phyloP scores from a whole-genome alignment of 2,797 vertebrate species.

The Podarcis lilfordi region DNA sequence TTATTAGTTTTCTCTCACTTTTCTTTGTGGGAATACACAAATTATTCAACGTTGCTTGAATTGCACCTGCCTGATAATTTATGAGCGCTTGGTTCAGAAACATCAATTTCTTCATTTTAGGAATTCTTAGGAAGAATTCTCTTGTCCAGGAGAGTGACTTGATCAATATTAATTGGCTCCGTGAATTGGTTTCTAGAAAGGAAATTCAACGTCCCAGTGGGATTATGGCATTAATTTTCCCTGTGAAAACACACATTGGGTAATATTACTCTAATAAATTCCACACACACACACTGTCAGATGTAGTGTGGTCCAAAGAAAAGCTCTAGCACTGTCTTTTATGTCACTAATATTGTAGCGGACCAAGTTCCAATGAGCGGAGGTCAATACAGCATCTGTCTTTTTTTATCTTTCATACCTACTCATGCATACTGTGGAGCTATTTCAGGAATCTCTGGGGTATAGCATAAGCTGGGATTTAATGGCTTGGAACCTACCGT shows the following conservation, averaged over 20 bases:
- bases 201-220: not conserved
- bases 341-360: conserved; percentile 5
- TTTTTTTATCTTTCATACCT: conserved; percentile 44
- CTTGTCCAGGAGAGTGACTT: conserved; percentile 22
- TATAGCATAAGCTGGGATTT: conserved; percentile 42
- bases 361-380: conserved; percentile 19
- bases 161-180: conserved; percentile 22
- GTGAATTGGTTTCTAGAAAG: conserved; percentile 13
- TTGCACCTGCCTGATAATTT: conserved; percentile 36
- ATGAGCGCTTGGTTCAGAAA: conserved; percentile 23
- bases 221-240: conserved; percentile 14
- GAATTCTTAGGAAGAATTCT: conserved; percentile 25
- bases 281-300: conserved; percentile 26
- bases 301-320: not conserved
- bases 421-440: conserved; percentile 23
- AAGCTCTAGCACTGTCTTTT: conserved; percentile 20
- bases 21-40: not conserved
- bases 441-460: conserved; percentile 48
- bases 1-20: conserved; percentile 11
- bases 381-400: conserved; percentile 49
- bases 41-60: conserved; percentile 25
- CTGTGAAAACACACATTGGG: conserved; percentile 19
- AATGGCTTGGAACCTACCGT: conserved; percentile 56
- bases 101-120: conserved; percentile 6
- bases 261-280: conserved; percentile 13